Base-by-base conservation (phyloP, 2,888 invertebrate species). In the Liopterus haemorrhoidalis region DNA sequence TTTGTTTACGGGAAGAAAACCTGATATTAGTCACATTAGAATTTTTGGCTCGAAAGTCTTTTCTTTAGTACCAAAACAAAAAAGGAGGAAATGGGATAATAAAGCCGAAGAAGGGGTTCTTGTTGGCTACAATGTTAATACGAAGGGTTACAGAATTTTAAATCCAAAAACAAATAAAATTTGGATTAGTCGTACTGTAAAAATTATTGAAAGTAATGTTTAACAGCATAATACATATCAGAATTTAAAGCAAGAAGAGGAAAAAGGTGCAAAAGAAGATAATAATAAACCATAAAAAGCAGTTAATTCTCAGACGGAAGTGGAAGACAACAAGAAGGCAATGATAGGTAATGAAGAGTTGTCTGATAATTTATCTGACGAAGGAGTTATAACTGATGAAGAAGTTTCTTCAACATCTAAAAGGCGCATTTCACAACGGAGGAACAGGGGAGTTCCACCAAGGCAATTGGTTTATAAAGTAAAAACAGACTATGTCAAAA, bases 21-120 rank as follows among this genome's bases (percentile, higher is more conserved):
- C 61, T 11, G 49, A 60, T 46, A 21, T 69, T 1, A 50, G 40
- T 20, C 55, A 64, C 22, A 21, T 66, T 12, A 46, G 55, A 30
- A 54, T 61, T 20, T 68, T 68, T 57, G 66, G 64, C 11, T 54
- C 53, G 8, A 39, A 54, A 37, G 57, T 55, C 5, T 57, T 57
- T 50, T 54, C 53, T 6, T 58, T 61, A 39, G 44, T 62, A 12
- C 59, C 60, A 0, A 57, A 59, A 49, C 52, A 59, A 32, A 55
- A 54, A 38, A 45, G 57, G n/a, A 42, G 36, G 24, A 61, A 60
- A 50, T 55, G 51, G 50, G 58, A 61, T 51, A 40, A 55, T 3
- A 64, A 64, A 41, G 48, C 60, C 33, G 46, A 49, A 6, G 52
- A 57, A n/a, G n/a, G n/a, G n/a, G n/a, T n/a, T n/a, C n/a, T n/a